phyloP scores from a whole-genome alignment of 2,797 vertebrate species.

The Cephalopachus bancanus region DNA sequence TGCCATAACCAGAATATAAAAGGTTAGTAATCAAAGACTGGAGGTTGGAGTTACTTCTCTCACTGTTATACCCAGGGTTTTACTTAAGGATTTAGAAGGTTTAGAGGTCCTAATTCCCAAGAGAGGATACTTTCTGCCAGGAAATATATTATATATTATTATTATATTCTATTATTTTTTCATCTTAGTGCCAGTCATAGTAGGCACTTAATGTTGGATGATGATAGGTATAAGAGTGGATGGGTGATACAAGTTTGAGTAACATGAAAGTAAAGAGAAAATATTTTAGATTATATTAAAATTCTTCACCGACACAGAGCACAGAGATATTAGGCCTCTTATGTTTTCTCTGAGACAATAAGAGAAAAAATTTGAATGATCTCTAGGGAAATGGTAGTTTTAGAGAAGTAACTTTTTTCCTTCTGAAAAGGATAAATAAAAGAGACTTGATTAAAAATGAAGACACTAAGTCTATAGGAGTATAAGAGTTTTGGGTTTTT shows the following conservation, averaged over 20 bases:
- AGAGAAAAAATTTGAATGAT: slow-evolving; percentile 43
- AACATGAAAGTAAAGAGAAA: slow-evolving; percentile 46
- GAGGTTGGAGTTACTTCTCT: background rate
- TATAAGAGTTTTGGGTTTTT: slow-evolving; percentile 18
- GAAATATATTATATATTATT: background rate
- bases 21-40: background rate
- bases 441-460: slow-evolving; percentile 17
- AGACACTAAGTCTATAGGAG: background rate
- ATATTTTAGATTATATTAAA: slow-evolving; percentile 40
- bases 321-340: slow-evolving; percentile 2
- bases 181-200: background rate
- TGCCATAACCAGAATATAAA: background rate
- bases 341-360: slow-evolving; percentile 41
- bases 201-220: background rate
- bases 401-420: slow-evolving; percentile 39
- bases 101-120: slow-evolving; percentile 24
- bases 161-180: background rate
- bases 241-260: slow-evolving; percentile 36
- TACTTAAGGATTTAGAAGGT: background rate
- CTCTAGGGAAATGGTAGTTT: slow-evolving; percentile 49
- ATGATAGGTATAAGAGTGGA: background rate
- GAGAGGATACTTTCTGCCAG: background rate
- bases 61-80: background rate
- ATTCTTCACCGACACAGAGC: slow-evolving; percentile 14
- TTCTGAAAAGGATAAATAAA: background rate